Evolutionary conservation across 2,888 invertebrate species (phyloP).

Genomic region (Cryptosula pallasiana): DNA sequence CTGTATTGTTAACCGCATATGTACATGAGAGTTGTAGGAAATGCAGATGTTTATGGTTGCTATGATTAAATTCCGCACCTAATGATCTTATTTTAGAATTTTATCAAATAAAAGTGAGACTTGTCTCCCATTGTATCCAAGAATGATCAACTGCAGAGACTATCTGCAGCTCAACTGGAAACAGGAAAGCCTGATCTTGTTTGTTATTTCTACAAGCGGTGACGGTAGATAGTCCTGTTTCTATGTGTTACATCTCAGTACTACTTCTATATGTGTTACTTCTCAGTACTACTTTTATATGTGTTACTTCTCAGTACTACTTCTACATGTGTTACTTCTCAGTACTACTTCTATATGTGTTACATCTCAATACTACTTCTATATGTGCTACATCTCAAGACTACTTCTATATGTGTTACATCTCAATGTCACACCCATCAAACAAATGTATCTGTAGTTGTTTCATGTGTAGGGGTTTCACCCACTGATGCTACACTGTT

Average conservation of each 20-base stretch:
- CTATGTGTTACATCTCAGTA: background rate
- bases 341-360: background rate
- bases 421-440: too few relatives aligned
- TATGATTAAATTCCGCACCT: too few relatives aligned
- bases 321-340: background rate
- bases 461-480: slow-evolving; percentile 34
- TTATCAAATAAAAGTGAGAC: background rate
- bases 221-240: too few relatives aligned
- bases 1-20: too few relatives aligned
- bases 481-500: slow-evolving; percentile 37
- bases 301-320: background rate
- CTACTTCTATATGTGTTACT: background rate
- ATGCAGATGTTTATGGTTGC: too few relatives aligned
- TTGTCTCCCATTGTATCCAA: slow-evolving; percentile 31
- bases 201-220: slow-evolving; percentile 39
- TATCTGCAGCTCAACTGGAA: slow-evolving; percentile 30
- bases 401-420: too few relatives aligned
- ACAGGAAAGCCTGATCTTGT: slow-evolving; percentile 32
- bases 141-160: slow-evolving; percentile 34
- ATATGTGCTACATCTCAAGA: background rate
- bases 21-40: too few relatives aligned
- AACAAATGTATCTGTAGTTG: too few relatives aligned
- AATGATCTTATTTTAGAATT: background rate
- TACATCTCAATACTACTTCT: background rate
- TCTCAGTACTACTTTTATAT: background rate